Evolutionary conservation across 1,140 invertebrate genomes (phyloP).

Genomic region (Melipona quadrifasciata): DNA sequence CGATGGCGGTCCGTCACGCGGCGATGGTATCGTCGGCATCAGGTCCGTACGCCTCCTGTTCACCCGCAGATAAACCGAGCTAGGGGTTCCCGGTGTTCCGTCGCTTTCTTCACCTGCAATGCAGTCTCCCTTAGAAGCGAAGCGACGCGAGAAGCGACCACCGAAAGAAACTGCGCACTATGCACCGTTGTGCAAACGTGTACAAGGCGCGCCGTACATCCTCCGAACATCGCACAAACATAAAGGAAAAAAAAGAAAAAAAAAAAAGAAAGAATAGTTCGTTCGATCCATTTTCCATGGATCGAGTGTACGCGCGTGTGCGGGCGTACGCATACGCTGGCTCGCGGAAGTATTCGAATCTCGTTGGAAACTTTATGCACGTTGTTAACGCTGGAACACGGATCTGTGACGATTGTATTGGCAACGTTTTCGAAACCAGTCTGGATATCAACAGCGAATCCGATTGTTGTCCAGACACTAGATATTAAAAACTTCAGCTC

Average conservation of each 20-base stretch:
- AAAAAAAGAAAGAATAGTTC: not conserved
- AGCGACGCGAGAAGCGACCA: constrained; percentile 46
- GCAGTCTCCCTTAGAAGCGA: constrained; percentile 72
- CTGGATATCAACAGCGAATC: too few relatives aligned
- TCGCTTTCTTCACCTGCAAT: constrained; percentile 83
- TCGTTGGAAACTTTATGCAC: not conserved
- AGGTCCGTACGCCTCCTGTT: constrained; percentile 93
- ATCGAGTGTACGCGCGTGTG: not conserved
- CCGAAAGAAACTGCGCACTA: constrained; percentile 19
- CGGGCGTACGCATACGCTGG: not conserved
- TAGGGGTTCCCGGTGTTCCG: constrained; percentile 80
- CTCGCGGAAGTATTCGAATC: not conserved
- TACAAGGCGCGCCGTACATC: constrained; percentile 25
- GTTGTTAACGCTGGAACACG: not conserved
- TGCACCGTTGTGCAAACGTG: not conserved
- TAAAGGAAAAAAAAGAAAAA: too few relatives aligned
- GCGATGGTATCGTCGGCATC: constrained; percentile 93
- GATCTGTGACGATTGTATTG: too few relatives aligned
- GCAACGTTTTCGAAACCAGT: too few relatives aligned
- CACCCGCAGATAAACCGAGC: constrained; percentile 85
- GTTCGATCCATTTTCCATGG: constrained; percentile 2
- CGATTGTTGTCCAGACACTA: too few relatives aligned
- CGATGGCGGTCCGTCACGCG: constrained; percentile 83
- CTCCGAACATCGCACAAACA: constrained; percentile 24
- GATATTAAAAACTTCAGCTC: too few relatives aligned